phyloP scores from a whole-genome alignment of 2,797 vertebrate species.

The Alca torda region DNA sequence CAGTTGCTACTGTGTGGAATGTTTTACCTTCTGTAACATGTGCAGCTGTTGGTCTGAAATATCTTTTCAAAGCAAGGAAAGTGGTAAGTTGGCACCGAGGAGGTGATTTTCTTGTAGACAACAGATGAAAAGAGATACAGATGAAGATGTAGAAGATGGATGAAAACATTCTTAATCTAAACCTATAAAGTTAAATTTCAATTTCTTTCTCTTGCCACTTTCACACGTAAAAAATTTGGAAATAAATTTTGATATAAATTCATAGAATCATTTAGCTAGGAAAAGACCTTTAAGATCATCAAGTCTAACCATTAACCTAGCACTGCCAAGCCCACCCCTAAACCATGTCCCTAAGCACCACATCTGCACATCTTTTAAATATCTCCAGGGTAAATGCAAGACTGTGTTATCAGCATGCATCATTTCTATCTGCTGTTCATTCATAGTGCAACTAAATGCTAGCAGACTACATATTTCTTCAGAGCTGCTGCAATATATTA shows the following conservation, averaged over 20 bases:
- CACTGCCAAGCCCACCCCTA: not conserved
- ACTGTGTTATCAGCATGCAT: not conserved
- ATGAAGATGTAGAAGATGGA: not conserved
- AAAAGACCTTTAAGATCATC: not conserved
- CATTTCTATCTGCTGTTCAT: not conserved
- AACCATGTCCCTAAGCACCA: not conserved
- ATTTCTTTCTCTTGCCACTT: not conserved
- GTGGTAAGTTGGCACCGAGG: not conserved
- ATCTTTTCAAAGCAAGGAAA: not conserved
- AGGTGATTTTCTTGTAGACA: not conserved
- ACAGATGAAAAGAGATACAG: not conserved
- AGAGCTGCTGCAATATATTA: not conserved
- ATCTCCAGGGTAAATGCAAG: not conserved
- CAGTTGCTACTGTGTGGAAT: not conserved
- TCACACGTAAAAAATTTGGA: not conserved
- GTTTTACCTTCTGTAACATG: not conserved
- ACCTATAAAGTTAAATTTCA: not conserved
- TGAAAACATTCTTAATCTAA: not conserved
- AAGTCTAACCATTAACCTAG: not conserved
- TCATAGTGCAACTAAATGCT: not conserved
- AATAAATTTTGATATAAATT: not conserved
- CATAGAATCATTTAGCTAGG: not conserved
- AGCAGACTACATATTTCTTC: not conserved
- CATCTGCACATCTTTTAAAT: not conserved
- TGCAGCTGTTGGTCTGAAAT: not conserved